Evolutionary conservation across 1,140 invertebrate genomes (phyloP).

Genomic region (Halesus radiatus): DNA sequence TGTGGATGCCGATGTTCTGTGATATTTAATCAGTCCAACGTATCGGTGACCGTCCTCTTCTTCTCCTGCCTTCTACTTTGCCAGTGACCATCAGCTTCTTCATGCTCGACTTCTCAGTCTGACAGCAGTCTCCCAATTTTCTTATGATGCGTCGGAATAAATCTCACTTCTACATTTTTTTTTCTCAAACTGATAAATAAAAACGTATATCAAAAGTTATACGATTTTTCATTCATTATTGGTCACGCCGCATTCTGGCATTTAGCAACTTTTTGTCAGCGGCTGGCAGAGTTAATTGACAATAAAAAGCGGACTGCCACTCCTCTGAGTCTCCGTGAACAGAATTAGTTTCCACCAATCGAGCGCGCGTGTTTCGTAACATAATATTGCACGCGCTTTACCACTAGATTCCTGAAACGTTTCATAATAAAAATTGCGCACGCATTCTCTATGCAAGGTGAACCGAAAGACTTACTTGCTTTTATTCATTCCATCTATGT

Average conservation of each 20-base stretch:
- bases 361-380: not conserved
- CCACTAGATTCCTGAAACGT: constrained; percentile 16
- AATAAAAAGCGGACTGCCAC: constrained; percentile 26
- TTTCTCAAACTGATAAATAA: no score
- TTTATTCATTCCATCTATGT: not conserved
- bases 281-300: constrained; percentile 12
- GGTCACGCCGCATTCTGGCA: not conserved
- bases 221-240: no score
- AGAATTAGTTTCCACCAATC: constrained; percentile 10
- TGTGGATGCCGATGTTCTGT: no score
- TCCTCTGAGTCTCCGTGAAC: constrained; percentile 13
- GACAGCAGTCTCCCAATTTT: no score
- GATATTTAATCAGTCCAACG: no score
- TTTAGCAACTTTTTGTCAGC: constrained; percentile 13
- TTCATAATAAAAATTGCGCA: constrained; percentile 29
- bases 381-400: not conserved
- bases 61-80: no score
- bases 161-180: no score
- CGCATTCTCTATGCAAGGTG: constrained; percentile 19
- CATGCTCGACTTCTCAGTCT: no score
- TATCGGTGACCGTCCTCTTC: no score
- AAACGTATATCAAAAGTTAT: no score
- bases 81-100: no score
- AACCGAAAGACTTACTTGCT: not conserved
- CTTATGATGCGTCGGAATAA: no score